Percentiles rank a stretch among this genome's conserved stretches.
Conservation (phyloP, 2,797 vertebrate species). For the Macropus fuliginosus region DNA sequence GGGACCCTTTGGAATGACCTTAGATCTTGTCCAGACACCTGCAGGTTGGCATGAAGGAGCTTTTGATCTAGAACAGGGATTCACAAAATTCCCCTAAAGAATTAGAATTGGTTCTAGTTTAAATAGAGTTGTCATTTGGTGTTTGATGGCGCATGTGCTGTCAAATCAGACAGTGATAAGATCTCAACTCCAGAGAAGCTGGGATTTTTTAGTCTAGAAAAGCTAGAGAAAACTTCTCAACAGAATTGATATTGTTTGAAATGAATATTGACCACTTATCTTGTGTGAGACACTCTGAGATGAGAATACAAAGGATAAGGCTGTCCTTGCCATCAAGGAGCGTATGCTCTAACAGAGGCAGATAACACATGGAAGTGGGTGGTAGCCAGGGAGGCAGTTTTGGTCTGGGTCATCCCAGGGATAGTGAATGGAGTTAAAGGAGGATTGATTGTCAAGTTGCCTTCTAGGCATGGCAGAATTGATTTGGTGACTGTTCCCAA, state of each 20-base stretch:
- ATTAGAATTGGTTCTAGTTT: neutral
- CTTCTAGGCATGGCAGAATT: neutral
- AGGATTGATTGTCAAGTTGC: neutral
- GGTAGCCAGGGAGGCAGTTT: no score
- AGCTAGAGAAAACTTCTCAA: neutral
- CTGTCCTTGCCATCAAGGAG: neutral
- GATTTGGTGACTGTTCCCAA: neutral
- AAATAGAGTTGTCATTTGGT: neutral
- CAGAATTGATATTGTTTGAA: neutral
- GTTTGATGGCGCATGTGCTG: neutral
- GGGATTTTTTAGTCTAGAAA: neutral
- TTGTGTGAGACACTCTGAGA: neutral
- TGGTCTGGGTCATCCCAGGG: no score
- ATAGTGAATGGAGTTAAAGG: neutral
- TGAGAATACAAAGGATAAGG: neutral
- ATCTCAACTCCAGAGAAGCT: neutral
- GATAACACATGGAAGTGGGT: neutral
- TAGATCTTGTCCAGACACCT: neutral
- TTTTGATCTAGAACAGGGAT: neutral
- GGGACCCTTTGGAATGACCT: neutral
- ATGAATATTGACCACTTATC: neutral
- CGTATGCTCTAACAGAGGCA: neutral
- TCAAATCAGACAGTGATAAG: neutral
- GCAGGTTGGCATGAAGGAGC: neutral
- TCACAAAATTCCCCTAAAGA: neutral